Percentiles rank a stretch among this genome's conserved stretches.
These are phyloP conservation scores for Chiloscyllium punctatum DNA, from an alignment of 2,797 vertebrate species.

Conservation along the genomic window DNA sequence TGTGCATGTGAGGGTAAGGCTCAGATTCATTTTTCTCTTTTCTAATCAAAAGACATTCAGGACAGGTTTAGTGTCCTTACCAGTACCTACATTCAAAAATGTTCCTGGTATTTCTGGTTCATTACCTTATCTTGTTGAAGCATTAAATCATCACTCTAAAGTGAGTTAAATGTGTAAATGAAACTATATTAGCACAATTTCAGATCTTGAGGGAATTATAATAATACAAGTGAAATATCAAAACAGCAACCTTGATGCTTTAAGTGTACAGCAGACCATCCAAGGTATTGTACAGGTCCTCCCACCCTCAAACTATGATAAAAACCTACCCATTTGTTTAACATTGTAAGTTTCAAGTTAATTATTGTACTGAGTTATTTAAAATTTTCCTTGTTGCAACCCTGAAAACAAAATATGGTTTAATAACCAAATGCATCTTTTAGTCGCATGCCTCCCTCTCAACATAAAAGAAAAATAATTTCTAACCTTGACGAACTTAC, in stretches of 20 bases:
- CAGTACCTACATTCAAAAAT: not conserved
- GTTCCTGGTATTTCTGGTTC: not conserved
- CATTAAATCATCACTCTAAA: not conserved
- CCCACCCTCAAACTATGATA: no score
- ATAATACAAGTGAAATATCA: not conserved
- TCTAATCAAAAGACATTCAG: not conserved
- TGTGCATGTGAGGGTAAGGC: not conserved
- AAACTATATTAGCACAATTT: not conserved
- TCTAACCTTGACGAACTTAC: slow-evolving; percentile 59
- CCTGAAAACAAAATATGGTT: not conserved
- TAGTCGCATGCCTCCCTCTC: not conserved
- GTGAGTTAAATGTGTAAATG: not conserved
- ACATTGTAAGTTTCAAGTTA: not conserved
- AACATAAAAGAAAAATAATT: not conserved
- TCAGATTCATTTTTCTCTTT: not conserved
- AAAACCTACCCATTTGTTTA: not conserved
- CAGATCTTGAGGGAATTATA: not conserved
- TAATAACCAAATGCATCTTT: not conserved
- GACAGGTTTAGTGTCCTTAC: not conserved
- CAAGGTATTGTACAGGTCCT: not conserved
- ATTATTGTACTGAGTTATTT: not conserved
- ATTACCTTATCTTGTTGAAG: not conserved
- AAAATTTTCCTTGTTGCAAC: not conserved
- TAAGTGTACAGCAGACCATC: not conserved
- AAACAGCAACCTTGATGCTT: not conserved